These are phyloP conservation scores for Drosophila melanogaster DNA, from an alignment of 1,140 invertebrate species.

Conservation along the genomic window DNA sequence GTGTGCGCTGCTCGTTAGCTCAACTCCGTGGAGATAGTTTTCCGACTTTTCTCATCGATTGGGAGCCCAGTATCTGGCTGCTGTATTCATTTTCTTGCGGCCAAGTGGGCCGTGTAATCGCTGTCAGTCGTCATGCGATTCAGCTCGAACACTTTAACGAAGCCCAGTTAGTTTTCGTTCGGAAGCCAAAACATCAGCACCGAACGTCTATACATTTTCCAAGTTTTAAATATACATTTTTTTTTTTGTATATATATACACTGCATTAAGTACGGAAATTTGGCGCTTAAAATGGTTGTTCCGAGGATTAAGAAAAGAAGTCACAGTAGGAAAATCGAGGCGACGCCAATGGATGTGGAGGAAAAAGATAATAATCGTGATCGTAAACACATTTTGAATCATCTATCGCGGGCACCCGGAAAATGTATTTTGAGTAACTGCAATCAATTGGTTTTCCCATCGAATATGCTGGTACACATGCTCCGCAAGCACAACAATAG, in stretches of 20 bases:
- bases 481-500: constrained; percentile 14
- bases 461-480: constrained; percentile 33
- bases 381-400: not conserved
- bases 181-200: not conserved
- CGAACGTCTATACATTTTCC: not conserved
- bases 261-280: not conserved
- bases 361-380: not conserved
- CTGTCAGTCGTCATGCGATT: not conserved
- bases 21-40: constrained; percentile 15
- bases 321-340: not conserved
- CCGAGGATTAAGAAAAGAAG: not conserved
- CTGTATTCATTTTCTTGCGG: not conserved
- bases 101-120: not conserved
- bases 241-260: not conserved
- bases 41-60: constrained; percentile 4
- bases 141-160: too few relatives aligned
- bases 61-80: too few relatives aligned
- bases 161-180: not conserved
- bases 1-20: constrained; percentile 36
- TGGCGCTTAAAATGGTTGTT: not conserved
- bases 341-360: not conserved
- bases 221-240: not conserved
- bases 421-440: constrained; percentile 39
- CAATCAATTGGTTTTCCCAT: constrained; percentile 35
- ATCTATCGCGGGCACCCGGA: constrained; percentile 10